These are phyloP conservation scores for Lasiurus borealis DNA, from an alignment of 2,113 vertebrate species.

Conservation along the genomic window DNA sequence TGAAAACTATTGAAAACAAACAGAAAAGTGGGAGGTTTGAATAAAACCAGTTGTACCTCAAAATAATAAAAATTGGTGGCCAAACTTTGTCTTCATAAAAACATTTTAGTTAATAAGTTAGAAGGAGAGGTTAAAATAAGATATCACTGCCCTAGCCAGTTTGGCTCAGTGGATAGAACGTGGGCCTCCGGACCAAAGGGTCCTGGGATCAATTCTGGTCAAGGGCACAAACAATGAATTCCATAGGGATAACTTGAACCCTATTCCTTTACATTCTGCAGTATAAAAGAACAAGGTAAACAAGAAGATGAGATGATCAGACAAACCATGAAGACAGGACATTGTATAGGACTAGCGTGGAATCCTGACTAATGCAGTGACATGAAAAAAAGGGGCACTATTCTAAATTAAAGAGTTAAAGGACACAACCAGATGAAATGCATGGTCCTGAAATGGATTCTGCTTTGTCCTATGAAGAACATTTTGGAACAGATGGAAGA, in stretches of 20 bases:
- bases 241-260: background rate
- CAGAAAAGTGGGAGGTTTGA: background rate
- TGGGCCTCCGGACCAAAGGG: too few species aligned
- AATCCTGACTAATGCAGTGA: background rate
- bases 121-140: background rate
- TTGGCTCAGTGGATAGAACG: too few species aligned
- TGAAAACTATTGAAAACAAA: background rate
- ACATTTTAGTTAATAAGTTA: background rate
- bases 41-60: background rate
- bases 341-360: background rate
- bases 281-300: background rate
- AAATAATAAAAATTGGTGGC: background rate
- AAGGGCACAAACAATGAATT: background rate
- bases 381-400: background rate
- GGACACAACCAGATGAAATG: background rate
- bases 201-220: too few species aligned
- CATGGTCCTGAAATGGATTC: background rate
- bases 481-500: conserved; percentile 23
- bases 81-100: background rate
- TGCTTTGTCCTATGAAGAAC: background rate
- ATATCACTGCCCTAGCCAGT: background rate
- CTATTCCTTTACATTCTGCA: background rate
- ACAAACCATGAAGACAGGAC: background rate
- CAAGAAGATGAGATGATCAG: background rate
- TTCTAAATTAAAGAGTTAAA: background rate